Percentiles rank a stretch among this genome's conserved stretches.
These are phyloP conservation scores for Lucinisca nassula DNA, from an alignment of 2,888 invertebrate species.

Conservation along the genomic window DNA sequence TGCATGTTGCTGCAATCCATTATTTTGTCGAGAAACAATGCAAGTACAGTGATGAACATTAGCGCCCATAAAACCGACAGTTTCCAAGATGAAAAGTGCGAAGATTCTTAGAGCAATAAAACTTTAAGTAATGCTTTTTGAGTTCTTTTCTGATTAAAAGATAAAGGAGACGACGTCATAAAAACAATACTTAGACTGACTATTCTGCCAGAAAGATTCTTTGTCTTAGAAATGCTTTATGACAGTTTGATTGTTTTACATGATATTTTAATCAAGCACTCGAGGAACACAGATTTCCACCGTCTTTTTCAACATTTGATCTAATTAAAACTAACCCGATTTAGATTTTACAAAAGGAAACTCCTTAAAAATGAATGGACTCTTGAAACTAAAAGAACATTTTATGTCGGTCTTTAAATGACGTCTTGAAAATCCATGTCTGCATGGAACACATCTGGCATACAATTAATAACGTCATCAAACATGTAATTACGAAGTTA, in stretches of 20 bases:
- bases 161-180: constrained; percentile 5
- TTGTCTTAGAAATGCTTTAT: neutral
- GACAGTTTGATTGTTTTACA: constrained; percentile 16
- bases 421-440: neutral
- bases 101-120: neutral
- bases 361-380: constrained; percentile 7
- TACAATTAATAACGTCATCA: neutral
- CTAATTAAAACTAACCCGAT: constrained; percentile 3
- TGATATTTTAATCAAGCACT: constrained; percentile 17
- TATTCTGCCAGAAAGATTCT: neutral
- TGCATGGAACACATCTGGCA: neutral
- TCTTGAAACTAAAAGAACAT: neutral
- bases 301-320: neutral
- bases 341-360: constrained; percentile 7
- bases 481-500: too few species aligned
- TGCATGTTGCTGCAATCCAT: too few species aligned
- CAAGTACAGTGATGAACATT: too few species aligned
- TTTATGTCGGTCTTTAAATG: neutral
- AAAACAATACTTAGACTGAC: neutral
- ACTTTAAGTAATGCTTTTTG: constrained; percentile 2
- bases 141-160: constrained; percentile 17
- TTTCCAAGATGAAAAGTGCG: neutral
- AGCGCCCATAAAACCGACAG: neutral
- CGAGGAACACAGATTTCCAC: neutral
- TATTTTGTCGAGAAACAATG: too few species aligned